Conservation (phyloP, 2,888 invertebrate genomes). For the Melipona beecheii region DNA sequence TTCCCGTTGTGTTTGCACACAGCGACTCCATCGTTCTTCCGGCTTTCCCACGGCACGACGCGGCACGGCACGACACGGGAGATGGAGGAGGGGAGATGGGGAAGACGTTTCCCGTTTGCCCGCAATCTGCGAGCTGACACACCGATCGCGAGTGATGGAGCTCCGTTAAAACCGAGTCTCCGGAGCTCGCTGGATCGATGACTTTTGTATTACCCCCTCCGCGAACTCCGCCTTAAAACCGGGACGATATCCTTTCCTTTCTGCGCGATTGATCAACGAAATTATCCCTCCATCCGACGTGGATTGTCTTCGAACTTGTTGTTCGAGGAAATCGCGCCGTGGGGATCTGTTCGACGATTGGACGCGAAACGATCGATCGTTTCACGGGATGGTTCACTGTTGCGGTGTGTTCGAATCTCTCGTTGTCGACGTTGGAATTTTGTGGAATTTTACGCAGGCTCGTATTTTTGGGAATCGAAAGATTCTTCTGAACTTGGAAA, state of each 20-base stretch:
- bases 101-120: constrained; percentile 7
- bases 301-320: not conserved
- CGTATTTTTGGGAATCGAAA: not conserved
- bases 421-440: not conserved
- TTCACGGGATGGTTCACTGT: not conserved
- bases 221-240: not conserved
- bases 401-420: not conserved
- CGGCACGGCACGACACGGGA: not conserved
- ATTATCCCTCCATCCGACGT: not conserved
- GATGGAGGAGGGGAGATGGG: constrained; percentile 22
- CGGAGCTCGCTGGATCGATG: constrained; percentile 41
- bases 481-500: too few species aligned
- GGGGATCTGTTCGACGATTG: not conserved
- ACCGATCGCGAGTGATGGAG: constrained; percentile 32
- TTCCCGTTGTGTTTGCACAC: constrained; percentile 52
- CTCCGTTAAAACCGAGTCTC: too few species aligned
- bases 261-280: constrained; percentile 12
- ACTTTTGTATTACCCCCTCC: constrained; percentile 16
- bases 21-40: constrained; percentile 32
- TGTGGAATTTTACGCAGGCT: not conserved
- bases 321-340: not conserved
- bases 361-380: not conserved
- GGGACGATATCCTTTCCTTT: constrained; percentile 3
- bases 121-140: constrained; percentile 48
- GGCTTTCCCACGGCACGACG: not conserved